phyloP scores from a whole-genome alignment of 2,797 vertebrate species.

The Myotis planiceps region DNA sequence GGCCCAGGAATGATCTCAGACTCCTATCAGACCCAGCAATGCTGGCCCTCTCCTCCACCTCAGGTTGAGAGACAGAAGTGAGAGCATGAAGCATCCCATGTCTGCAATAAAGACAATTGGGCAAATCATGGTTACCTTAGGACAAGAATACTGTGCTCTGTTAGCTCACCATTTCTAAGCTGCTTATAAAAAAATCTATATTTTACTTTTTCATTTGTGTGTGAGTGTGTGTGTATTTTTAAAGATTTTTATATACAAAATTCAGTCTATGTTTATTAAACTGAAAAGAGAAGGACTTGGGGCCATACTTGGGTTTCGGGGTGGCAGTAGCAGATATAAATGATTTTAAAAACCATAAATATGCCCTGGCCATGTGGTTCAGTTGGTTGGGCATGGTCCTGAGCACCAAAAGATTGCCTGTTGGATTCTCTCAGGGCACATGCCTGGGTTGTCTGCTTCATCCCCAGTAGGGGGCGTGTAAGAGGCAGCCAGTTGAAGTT shows the following conservation, averaged over 20 bases:
- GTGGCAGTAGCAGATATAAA: neutral
- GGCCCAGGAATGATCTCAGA: neutral
- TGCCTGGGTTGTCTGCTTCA: neutral
- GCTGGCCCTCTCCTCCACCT: neutral
- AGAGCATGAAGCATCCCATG: neutral
- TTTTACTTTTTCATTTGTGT: neutral
- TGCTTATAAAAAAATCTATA: neutral
- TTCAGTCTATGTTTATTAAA: constrained; percentile 5
- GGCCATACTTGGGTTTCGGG: neutral
- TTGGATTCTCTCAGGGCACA: neutral
- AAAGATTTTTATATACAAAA: neutral
- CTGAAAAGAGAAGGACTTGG: neutral
- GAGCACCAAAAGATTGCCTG: neutral
- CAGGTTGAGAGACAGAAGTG: neutral
- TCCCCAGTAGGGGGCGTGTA: neutral
- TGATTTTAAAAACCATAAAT: constrained; percentile 31
- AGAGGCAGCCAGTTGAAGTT: neutral
- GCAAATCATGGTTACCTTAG: neutral
- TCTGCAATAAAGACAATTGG: neutral
- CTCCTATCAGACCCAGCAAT: neutral
- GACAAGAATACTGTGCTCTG: neutral
- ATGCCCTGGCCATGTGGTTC: neutral
- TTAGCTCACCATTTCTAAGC: neutral
- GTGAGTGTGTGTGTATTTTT: neutral
- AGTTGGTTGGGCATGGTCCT: neutral